These are phyloP conservation scores for Antrozous pallidus DNA, from an alignment of 2,797 vertebrate genomes.

Conservation along the genomic window DNA sequence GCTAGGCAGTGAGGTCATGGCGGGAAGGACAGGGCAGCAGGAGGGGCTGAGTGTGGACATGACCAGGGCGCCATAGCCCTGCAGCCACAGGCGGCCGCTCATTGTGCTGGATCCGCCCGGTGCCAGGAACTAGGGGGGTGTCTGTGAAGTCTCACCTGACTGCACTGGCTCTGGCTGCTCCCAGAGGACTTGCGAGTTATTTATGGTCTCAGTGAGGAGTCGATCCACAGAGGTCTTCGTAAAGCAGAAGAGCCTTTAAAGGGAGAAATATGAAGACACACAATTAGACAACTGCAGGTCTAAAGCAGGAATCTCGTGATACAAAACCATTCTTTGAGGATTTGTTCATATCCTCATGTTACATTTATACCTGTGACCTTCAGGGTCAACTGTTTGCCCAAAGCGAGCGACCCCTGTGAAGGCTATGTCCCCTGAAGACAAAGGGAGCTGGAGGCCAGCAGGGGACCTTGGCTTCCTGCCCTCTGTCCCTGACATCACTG, in stretches of 20 bases:
- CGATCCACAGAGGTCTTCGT: neutral
- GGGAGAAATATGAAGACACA: neutral
- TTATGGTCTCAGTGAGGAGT: constrained; percentile 30
- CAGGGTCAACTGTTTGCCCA: neutral
- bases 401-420: neutral
- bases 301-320: neutral
- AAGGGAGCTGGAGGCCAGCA: neutral
- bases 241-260: constrained; percentile 46
- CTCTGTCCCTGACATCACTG: neutral
- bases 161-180: neutral
- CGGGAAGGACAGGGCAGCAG: neutral
- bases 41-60: neutral
- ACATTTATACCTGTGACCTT: neutral
- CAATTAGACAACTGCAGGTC: constrained; percentile 17
- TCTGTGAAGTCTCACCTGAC: neutral
- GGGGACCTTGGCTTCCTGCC: no score
- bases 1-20: neutral
- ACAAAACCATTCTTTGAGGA: neutral
- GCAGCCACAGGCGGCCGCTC: no score
- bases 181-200: neutral
- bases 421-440: neutral
- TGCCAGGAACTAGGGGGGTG: neutral
- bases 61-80: neutral
- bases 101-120: no score
- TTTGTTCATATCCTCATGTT: neutral